Evolutionary conservation across 1,140 invertebrate species (phyloP), one percentile per base, ranked within the genome.

Genomic region (Colletes latitarsis): DNA sequence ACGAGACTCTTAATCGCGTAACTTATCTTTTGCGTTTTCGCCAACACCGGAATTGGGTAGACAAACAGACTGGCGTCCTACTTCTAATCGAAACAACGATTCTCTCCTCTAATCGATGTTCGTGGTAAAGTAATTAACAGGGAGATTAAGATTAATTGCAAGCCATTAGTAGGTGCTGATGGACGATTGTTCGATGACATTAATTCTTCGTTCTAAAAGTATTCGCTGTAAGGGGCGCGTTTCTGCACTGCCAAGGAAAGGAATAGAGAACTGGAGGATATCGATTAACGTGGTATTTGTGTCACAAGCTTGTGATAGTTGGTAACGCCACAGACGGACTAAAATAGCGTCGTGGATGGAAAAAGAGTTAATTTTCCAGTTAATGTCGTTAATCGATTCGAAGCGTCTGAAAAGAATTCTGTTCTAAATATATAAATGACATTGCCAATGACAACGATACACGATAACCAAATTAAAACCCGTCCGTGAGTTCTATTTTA

Each of bases 101-200:
- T 10, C 46, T 55, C n/a, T 14, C 6, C 39, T 52, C 67, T 49
- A 46, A 76, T 62, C 52, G 46, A 49, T 72, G n/a, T 21, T 57
- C 64, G 21, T 30, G 49, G 60, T 70, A 30, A n/a, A 71, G 41
- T 60, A 82, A 41, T 85, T 85, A 74, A 70, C 64, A 49, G 8
- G 17, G 10, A 85, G 82, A 85, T 85, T 85, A 41, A 52, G 66
- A 82, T 62, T 81, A 77, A 82, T 67, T 82, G 70, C 43, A 4
- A 46, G 19, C 12, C 19, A 57, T 85, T 82, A 77, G 39, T 17
- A 55, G 6, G 15, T 12, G 15, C 6, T 17, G n/a, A 71, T 57
- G 14, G 8, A 17, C 6, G 19, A 21, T 60, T 46, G 63, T 66
- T 66, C n/a, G 1, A 14, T 17, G 10, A 30, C 55, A 17, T 52